Conservation (phyloP, 2,113 vertebrate genomes). For the Oreotrochilus melanogaster region DNA sequence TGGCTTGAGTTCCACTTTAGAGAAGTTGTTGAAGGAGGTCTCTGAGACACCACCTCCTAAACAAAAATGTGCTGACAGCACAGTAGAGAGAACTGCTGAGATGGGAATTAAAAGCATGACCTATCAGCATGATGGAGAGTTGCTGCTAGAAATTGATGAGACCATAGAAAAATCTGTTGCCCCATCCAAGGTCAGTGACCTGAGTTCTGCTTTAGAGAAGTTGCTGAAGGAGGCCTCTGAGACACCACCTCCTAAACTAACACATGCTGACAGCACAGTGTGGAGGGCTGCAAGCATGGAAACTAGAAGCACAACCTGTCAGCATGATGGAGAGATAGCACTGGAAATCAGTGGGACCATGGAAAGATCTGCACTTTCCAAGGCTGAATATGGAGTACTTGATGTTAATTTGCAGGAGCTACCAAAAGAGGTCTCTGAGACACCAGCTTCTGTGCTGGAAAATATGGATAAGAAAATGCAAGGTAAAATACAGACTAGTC, state of each 20-base stretch:
- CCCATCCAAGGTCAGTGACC: neutral
- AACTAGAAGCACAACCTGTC: neutral
- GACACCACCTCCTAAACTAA: neutral
- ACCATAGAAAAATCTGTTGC: constrained; percentile 1
- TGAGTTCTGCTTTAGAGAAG: constrained; percentile 4
- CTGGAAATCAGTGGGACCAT: neutral
- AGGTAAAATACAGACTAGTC: neutral
- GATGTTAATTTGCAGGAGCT: constrained; percentile 2
- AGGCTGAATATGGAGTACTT: neutral
- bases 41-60: neutral
- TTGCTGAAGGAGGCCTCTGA: constrained; percentile 8
- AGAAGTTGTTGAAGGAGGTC: constrained; percentile 9
- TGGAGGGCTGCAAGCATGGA: neutral
- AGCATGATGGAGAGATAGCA: neutral
- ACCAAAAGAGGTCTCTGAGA: neutral
- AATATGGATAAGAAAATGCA: neutral
- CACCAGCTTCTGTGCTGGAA: neutral
- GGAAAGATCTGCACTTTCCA: neutral
- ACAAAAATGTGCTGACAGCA: rapidly evolving
- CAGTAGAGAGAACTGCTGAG: rapidly evolving
- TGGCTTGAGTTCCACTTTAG: neutral
- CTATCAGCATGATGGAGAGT: rapidly evolving
- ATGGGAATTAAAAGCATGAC: rapidly evolving
- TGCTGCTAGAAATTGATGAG: constrained; percentile 20
- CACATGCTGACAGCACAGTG: rapidly evolving